Evolutionary conservation across 2,113 vertebrate species (phyloP).

Genomic region (Heterotis niloticus): DNA sequence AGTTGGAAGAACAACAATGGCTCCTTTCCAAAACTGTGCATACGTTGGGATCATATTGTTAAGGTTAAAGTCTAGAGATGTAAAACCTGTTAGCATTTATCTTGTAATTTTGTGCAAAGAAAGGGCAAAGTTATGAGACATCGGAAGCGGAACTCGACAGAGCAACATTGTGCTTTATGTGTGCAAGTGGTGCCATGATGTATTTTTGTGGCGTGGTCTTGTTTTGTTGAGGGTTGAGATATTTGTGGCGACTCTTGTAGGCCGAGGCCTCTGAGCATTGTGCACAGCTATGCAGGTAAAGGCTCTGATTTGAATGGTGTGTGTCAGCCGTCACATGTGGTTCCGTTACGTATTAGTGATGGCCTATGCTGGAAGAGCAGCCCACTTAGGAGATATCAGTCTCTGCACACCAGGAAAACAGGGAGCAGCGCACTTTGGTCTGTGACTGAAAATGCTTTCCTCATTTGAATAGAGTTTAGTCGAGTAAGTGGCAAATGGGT

Average conservation of each 20-base stretch:
- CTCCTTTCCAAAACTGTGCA: too few species aligned
- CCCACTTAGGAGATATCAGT: too few species aligned
- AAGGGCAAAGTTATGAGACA: not conserved
- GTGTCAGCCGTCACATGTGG: constrained; percentile 7
- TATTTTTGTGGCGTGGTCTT: not conserved
- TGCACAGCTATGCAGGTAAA: not conserved
- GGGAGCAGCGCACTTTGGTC: too few species aligned
- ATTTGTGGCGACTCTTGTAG: not conserved
- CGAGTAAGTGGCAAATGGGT: too few species aligned
- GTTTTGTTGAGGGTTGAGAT: not conserved
- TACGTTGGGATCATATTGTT: too few species aligned
- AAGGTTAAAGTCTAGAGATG: too few species aligned
- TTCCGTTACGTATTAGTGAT: not conserved
- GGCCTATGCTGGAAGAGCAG: not conserved
- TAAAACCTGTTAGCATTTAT: too few species aligned
- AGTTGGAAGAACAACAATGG: not conserved
- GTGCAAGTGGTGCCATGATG: not conserved
- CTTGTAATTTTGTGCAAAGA: not conserved
- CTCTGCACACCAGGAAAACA: too few species aligned
- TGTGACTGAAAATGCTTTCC: too few species aligned
- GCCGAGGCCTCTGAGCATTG: not conserved
- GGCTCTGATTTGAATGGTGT: not conserved
- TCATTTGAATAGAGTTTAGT: too few species aligned
- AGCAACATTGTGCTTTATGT: not conserved
- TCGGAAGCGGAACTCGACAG: not conserved